Evolutionary conservation across 2,888 invertebrate genomes (phyloP).

Genomic region (Xanthia icteritia): DNA sequence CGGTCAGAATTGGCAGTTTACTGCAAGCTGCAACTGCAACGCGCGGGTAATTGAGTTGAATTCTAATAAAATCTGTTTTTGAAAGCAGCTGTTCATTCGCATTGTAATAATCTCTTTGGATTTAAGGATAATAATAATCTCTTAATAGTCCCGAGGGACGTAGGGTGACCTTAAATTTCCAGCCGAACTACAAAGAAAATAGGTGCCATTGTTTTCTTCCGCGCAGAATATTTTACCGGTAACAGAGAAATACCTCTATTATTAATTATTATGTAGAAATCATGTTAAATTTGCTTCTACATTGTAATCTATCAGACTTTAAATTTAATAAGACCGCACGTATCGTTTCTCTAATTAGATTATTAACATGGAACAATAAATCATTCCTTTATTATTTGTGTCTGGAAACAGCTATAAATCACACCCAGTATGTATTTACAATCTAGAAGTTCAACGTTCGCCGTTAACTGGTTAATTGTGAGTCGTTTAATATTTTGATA

Average conservation of each 20-base stretch:
- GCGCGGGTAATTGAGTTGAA: conserved; percentile 2
- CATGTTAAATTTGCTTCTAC: neutral
- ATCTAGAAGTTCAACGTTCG: conserved; percentile 58
- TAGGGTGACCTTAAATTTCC: conserved; percentile 31
- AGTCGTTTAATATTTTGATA: conserved; percentile 59
- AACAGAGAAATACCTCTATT: neutral
- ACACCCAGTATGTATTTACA: conserved; percentile 39
- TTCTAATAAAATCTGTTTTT: conserved; percentile 36
- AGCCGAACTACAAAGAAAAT: neutral
- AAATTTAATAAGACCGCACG: conserved; percentile 28
- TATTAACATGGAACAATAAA: conserved; percentile 38
- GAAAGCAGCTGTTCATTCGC: conserved; percentile 20
- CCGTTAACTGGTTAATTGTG: conserved; percentile 53
- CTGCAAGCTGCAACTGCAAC: conserved; percentile 35
- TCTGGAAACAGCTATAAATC: conserved; percentile 43
- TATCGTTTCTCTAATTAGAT: conserved; percentile 35
- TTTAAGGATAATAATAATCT: neutral
- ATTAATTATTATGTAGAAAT: neutral
- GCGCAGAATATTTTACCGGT: conserved; percentile 9
- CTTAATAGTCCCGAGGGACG: conserved; percentile 6
- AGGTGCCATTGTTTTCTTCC: conserved; percentile 4
- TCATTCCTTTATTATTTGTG: conserved; percentile 32
- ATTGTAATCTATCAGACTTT: conserved; percentile 9
- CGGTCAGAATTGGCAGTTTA: neutral
- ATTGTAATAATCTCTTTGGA: conserved; percentile 10